Base-by-base conservation (phyloP, 2,888 invertebrate genomes). In the Minunthozetes semirufus region DNA sequence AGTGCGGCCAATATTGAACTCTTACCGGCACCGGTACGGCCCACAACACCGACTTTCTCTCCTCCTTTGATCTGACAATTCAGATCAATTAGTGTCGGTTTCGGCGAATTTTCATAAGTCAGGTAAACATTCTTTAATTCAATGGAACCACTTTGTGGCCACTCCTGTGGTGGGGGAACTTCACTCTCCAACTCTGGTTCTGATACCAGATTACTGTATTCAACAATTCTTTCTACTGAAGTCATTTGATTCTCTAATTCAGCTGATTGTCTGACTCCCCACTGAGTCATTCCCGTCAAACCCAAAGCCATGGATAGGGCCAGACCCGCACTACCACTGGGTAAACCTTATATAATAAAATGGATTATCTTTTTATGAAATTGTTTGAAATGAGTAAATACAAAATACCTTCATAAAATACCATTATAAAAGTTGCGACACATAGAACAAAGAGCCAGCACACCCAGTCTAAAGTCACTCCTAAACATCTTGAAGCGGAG, bases 191-290 rank as follows among this genome's bases (percentile, higher is more conserved):
- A 48, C 82, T 93, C 92, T 70, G 88, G 86, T 0, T 90, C 89
- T 17, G 46, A 11, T 13, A 15, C 46, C 42, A 93, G 82, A n/a
- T 88, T 85, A 0, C 89, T 88, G 82, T 91, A 93, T 81, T 92
- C 90, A 29, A 90, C 82, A 4, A 93, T 88, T 72, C 93, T 87
- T 83, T 97, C 95, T 0, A 96, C 94, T 19, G 75, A 38, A 27
- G 75, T 75, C 75, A 76, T 75, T 38, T 84, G 84, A 78, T 82
- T 84, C 79, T 85, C 85, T 53, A 85, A 82, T 78, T 85, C 85
- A 8, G 85, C 83, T 79, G 84, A 84, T 78, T 85, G 85, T 72
- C 85, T 79, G 46, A 85, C 83, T 15, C 82, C 83, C 84, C 85
- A 85, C 79, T 85, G 85, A 79, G 85, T 84, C 46, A 17, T 48